phyloP scores from a whole-genome alignment of 2,113 vertebrate species.

The Cariama cristata region DNA sequence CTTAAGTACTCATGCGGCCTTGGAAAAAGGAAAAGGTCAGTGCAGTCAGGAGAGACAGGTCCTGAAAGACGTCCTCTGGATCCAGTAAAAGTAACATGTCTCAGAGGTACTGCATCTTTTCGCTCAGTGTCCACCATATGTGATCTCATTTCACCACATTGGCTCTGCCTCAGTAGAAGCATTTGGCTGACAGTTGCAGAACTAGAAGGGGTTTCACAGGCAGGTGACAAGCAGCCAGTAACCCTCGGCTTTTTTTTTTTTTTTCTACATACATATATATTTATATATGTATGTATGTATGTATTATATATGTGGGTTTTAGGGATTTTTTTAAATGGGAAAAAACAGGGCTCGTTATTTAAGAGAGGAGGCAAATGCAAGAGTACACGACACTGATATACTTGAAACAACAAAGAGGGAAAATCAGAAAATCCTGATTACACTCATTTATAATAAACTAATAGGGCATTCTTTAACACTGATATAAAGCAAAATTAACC shows the following conservation, averaged over 20 bases:
- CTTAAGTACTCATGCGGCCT: slow-evolving; percentile 99
- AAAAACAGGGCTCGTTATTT: background rate
- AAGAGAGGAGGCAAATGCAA: background rate
- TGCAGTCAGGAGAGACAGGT: slow-evolving; percentile 95
- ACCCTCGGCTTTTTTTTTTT: background rate
- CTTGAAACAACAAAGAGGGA: background rate
- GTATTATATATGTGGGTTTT: background rate
- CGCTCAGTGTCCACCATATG: slow-evolving; percentile 80
- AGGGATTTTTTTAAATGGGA: background rate
- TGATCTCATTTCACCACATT: slow-evolving; percentile 84
- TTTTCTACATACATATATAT: background rate
- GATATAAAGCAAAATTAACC: background rate
- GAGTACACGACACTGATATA: background rate
- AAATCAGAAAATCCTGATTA: background rate
- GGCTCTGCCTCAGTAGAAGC: slow-evolving; percentile 75
- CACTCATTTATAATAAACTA: background rate
- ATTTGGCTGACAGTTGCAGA: slow-evolving; percentile 57
- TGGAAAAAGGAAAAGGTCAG: slow-evolving; percentile 98
- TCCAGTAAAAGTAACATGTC: slow-evolving; percentile 99
- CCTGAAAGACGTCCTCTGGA: slow-evolving; percentile 97
- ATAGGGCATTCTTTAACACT: background rate
- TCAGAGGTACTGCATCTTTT: slow-evolving; percentile 95
- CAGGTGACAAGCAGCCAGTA: slow-evolving; percentile 27
- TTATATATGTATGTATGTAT: background rate
- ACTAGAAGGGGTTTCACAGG: slow-evolving; percentile 44